Percentiles rank a stretch among this genome's conserved stretches.
Conservation (phyloP, 1,140 invertebrate genomes). For the Drosophila sulfurigaster region DNA sequence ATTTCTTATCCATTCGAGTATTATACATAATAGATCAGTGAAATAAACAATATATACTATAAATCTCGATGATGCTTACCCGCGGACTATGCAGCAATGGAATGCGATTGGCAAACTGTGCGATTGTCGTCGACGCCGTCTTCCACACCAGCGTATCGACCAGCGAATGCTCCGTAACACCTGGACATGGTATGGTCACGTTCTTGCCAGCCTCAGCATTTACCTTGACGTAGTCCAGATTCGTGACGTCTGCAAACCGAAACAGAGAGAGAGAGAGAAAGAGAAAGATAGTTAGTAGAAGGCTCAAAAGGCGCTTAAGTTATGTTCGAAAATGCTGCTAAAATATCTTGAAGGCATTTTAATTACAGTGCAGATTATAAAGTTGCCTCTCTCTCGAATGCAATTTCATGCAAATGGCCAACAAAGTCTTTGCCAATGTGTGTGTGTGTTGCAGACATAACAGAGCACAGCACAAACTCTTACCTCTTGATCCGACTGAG, state of each 20-base stretch:
- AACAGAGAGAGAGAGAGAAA: neutral
- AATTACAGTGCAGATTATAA: slow-evolving; percentile 67
- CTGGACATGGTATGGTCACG: slow-evolving; percentile 88
- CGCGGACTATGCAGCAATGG: slow-evolving; percentile 82
- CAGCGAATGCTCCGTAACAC: slow-evolving; percentile 88
- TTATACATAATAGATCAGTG: neutral
- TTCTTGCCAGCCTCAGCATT: slow-evolving; percentile 88
- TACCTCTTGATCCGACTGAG: slow-evolving; percentile 60
- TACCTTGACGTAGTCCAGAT: slow-evolving; percentile 86
- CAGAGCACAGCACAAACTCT: slow-evolving; percentile 12
- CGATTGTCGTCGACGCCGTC: slow-evolving; percentile 83
- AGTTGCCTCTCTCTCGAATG: slow-evolving; percentile 1
- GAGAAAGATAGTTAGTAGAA: slow-evolving; percentile 16
- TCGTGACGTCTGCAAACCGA: slow-evolving; percentile 85
- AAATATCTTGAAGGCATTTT: slow-evolving; percentile 75
- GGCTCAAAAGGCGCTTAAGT: slow-evolving; percentile 56
- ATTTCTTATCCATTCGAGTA: neutral
- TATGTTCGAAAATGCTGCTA: slow-evolving; percentile 48
- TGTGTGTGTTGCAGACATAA: neutral
- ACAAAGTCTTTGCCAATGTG: slow-evolving; percentile 1
- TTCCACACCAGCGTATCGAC: slow-evolving; percentile 88
- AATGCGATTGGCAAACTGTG: slow-evolving; percentile 84
- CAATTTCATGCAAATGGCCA: slow-evolving; percentile 16
- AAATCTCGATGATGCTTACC: slow-evolving; percentile 63
- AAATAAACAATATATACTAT: slow-evolving; percentile 1